These are phyloP conservation scores for Trachelus tabidus DNA, from an alignment of 2,888 invertebrate species.

Conservation along the genomic window DNA sequence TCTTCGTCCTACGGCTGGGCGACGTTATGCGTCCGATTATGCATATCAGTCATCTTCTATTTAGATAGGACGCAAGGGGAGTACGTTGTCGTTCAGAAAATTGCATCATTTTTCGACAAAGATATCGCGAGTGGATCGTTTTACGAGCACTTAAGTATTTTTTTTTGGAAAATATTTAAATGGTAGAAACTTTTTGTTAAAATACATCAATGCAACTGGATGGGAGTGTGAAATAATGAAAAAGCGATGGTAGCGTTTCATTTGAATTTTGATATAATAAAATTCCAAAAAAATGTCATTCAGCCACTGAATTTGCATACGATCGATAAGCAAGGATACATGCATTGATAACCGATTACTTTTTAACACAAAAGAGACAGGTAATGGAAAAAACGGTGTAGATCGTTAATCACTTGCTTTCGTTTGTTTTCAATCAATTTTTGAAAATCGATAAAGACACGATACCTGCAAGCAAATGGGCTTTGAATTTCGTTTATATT, in stretches of 20 bases:
- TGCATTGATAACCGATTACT: not conserved
- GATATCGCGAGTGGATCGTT: not conserved
- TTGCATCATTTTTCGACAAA: not conserved
- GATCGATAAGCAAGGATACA: not conserved
- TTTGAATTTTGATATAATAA: too few species aligned
- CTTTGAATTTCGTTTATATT: too few species aligned
- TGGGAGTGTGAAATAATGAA: not conserved
- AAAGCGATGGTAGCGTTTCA: too few species aligned
- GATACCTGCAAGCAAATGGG: too few species aligned
- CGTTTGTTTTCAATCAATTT: too few species aligned
- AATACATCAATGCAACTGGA: not conserved
- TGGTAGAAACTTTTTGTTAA: not conserved
- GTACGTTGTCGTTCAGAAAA: not conserved
- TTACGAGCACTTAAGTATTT: not conserved
- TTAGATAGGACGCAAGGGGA: slow-evolving; percentile 10
- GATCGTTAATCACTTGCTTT: too few species aligned
- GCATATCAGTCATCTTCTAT: slow-evolving; percentile 31
- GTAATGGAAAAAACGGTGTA: too few species aligned
- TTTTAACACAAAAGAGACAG: too few species aligned
- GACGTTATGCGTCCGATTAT: slow-evolving; percentile 8
- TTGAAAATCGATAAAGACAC: too few species aligned
- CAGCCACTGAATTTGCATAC: not conserved
- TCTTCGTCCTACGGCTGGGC: not conserved
- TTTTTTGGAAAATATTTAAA: not conserved
- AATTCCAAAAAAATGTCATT: not conserved